These are phyloP conservation scores for Ochlodes sylvanus DNA, from an alignment of 2,888 invertebrate genomes.

Conservation along the genomic window DNA sequence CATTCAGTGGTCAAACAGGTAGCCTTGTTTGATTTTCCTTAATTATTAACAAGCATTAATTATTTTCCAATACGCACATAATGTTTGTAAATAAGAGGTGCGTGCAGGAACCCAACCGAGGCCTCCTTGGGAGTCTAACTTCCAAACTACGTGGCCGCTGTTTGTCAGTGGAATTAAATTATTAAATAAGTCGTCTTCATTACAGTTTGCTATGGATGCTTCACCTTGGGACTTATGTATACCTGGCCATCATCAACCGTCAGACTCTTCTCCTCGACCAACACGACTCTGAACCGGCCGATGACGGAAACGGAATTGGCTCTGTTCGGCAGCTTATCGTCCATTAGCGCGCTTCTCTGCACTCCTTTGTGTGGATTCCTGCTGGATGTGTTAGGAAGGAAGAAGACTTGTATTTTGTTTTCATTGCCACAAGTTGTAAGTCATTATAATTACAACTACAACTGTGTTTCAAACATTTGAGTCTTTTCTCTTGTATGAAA, in stretches of 20 bases:
- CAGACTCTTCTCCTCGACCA: slow-evolving; percentile 45
- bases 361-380: slow-evolving; percentile 46
- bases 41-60: no score
- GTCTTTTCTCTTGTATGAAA: no score
- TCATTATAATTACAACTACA: background rate
- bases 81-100: no score
- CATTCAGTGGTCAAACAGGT: no score
- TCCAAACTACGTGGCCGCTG: no score
- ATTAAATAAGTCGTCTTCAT: background rate
- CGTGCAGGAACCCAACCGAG: no score
- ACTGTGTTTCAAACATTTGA: background rate
- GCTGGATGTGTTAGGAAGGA: slow-evolving; percentile 48
- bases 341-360: slow-evolving; percentile 47
- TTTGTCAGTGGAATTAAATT: no score
- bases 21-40: no score
- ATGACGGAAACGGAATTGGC: slow-evolving; percentile 49
- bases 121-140: no score
- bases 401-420: slow-evolving; percentile 45
- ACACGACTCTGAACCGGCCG: slow-evolving; percentile 48
- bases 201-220: slow-evolving; percentile 47
- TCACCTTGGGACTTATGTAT: slow-evolving; percentile 45
- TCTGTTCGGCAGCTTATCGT: slow-evolving; percentile 47
- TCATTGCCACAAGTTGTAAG: slow-evolving; percentile 45
- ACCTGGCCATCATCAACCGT: slow-evolving; percentile 51
- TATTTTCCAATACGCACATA: no score